These are phyloP conservation scores for Melikaiella ostensackeni DNA, from an alignment of 2,888 invertebrate species.

Conservation along the genomic window DNA sequence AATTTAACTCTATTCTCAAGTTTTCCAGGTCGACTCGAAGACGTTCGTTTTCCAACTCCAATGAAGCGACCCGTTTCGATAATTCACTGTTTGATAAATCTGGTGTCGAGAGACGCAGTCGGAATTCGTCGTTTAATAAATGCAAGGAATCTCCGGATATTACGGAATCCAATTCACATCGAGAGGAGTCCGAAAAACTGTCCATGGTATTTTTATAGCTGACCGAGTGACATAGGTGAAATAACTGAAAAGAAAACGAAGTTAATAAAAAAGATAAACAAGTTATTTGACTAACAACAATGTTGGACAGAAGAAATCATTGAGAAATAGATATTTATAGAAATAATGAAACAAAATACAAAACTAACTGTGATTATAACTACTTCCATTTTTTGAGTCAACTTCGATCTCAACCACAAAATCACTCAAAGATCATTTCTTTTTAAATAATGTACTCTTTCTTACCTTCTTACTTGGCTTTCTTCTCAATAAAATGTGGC, in stretches of 20 bases:
- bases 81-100: slow-evolving; percentile 64
- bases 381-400: no score
- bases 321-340: no score
- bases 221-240: background rate
- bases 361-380: no score
- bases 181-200: slow-evolving; percentile 65
- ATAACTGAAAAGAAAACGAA: background rate
- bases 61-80: slow-evolving; percentile 58
- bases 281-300: no score
- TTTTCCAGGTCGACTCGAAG: slow-evolving; percentile 65
- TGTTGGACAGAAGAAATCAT: no score
- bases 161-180: slow-evolving; percentile 62
- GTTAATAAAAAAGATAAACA: no score
- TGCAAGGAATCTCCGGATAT: slow-evolving; percentile 66
- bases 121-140: slow-evolving; percentile 63
- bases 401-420: no score
- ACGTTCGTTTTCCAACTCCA: slow-evolving; percentile 68
- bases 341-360: no score
- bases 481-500: background rate
- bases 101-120: slow-evolving; percentile 58
- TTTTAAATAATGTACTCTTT: background rate
- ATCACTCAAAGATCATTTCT: background rate
- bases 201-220: slow-evolving; percentile 56
- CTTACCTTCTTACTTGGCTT: background rate
- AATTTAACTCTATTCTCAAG: slow-evolving; percentile 63